A percentile compares a stretch with the other conserved stretches of the same genome.
Conservation (phyloP, 2,888 invertebrate species). For the Diogma glabrata region DNA sequence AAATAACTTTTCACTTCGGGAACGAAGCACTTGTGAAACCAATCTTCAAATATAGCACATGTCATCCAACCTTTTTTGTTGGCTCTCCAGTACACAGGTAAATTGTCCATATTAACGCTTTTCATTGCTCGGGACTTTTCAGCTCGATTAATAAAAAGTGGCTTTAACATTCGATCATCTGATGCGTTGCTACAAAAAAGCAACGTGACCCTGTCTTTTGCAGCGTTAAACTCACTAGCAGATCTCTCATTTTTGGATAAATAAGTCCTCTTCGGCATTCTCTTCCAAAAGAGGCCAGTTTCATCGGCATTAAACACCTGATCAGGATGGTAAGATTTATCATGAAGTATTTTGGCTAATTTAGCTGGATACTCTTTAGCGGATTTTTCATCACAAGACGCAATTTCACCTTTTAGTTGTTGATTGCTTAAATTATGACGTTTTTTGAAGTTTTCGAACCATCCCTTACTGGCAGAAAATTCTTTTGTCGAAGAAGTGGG, state of each 20-base stretch:
- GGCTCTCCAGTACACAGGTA: too few species aligned
- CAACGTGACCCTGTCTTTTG: conserved; percentile 1
- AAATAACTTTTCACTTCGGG: too few species aligned
- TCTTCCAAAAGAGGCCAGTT: not conserved
- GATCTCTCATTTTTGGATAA: not conserved
- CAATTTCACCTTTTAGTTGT: not conserved
- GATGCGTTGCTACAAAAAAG: too few species aligned
- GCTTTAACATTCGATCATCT: too few species aligned
- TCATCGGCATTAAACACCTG: not conserved
- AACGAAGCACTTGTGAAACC: too few species aligned
- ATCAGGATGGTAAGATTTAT: not conserved
- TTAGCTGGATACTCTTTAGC: not conserved
- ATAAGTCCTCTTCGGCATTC: not conserved
- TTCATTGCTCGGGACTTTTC: too few species aligned
- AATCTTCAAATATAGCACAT: too few species aligned
- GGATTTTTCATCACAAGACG: not conserved
- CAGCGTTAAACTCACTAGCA: not conserved
- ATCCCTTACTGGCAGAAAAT: not conserved
- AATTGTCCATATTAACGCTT: too few species aligned
- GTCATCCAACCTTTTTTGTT: too few species aligned
- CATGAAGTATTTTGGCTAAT: not conserved
- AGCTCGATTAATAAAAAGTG: too few species aligned
- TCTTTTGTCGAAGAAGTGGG: not conserved
- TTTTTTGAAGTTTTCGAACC: not conserved
- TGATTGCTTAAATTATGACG: not conserved